These are phyloP conservation scores for Tanytarsus gracilentus DNA, from an alignment of 2,888 invertebrate genomes.

Conservation along the genomic window DNA sequence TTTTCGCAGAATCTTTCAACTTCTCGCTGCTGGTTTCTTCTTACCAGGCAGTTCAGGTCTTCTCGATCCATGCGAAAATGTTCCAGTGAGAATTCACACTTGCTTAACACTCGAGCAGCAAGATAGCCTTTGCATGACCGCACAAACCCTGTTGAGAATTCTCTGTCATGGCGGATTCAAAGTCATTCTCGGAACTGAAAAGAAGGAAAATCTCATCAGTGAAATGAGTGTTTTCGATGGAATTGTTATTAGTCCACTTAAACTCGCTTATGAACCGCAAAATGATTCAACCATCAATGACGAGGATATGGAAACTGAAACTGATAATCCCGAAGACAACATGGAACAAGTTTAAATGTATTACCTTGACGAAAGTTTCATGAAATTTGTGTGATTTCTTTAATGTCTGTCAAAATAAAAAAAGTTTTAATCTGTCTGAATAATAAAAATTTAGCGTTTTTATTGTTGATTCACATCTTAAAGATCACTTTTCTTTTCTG, in stretches of 20 bases:
- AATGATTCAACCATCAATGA: conserved; percentile 60
- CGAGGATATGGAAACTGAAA: conserved; percentile 53
- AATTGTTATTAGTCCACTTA: conserved; percentile 90
- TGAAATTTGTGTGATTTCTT: not conserved
- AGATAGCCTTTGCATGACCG: conserved; percentile 87
- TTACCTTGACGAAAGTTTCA: not conserved
- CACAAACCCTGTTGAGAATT: conserved; percentile 87
- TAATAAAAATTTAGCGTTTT: not conserved
- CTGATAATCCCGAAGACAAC: not conserved
- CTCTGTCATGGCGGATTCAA: conserved; percentile 87
- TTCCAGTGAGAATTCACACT: conserved; percentile 81
- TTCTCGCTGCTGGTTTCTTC: conserved; percentile 89
- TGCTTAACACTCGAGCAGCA: conserved; percentile 84
- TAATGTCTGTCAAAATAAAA: not conserved
- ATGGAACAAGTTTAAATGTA: not conserved
- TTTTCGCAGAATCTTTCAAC: conserved; percentile 80
- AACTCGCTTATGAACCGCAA: conserved; percentile 80
- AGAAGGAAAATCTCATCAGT: conserved; percentile 48
- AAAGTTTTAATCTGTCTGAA: no score
- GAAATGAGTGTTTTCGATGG: conserved; percentile 97
- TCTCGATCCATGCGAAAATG: conserved; percentile 86
- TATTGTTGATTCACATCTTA: not conserved
- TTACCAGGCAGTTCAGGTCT: conserved; percentile 88
- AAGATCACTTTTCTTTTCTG: not conserved
- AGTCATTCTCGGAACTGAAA: conserved; percentile 66